phyloP scores from a whole-genome alignment of 2,888 invertebrate species.

The Laspeyria flexula region DNA sequence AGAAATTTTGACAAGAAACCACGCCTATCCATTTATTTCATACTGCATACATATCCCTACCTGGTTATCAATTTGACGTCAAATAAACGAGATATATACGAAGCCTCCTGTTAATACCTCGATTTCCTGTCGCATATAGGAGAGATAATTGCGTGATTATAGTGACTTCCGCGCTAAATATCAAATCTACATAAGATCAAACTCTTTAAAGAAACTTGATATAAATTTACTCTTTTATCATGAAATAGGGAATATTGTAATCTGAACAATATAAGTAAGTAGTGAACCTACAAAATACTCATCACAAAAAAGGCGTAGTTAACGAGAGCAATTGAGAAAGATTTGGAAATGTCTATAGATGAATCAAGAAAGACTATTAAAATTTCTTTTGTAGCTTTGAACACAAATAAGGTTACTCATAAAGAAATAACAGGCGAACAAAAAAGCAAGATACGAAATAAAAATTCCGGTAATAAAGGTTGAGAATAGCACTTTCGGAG shows the following conservation, averaged over 20 bases:
- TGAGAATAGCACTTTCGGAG: conserved; percentile 73
- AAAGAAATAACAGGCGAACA: conserved; percentile 67
- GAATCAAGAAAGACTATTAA: conserved; percentile 31
- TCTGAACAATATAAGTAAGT: too few relatives aligned
- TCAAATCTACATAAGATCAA: too few relatives aligned
- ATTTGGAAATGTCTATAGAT: conserved; percentile 8
- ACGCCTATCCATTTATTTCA: too few relatives aligned
- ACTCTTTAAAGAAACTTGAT: too few relatives aligned
- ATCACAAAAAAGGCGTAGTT: conserved; percentile 1
- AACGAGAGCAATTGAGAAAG: conserved; percentile 10
- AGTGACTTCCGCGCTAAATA: neutral
- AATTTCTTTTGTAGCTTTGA: conserved; percentile 28
- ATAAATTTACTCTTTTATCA: too few relatives aligned
- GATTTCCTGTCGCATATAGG: neutral
- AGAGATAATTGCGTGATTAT: neutral
- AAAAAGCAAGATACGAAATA: conserved; percentile 67
- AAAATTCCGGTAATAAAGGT: conserved; percentile 70
- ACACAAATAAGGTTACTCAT: conserved; percentile 59
- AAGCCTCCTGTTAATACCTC: conserved; percentile 3
- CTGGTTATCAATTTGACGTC: neutral
- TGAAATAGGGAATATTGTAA: too few relatives aligned
- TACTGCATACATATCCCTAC: too few relatives aligned
- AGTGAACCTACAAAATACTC: neutral
- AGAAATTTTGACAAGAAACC: too few relatives aligned
- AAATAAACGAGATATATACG: neutral